Evolutionary conservation across 2,113 vertebrate species (phyloP).

Genomic region (Tragulus kanchil): DNA sequence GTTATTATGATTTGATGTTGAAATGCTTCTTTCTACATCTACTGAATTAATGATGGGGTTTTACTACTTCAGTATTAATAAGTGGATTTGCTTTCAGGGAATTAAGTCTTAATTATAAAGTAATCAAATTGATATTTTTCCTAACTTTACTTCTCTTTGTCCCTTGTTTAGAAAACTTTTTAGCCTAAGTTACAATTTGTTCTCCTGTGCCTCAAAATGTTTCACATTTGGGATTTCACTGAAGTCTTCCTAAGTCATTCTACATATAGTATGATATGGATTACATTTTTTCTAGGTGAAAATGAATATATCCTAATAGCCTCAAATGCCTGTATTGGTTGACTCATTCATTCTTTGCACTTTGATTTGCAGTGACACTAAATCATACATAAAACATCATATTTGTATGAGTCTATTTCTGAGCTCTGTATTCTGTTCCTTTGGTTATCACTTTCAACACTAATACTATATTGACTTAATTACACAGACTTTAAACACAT

Average conservation of each 20-base stretch:
- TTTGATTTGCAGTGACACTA: neutral
- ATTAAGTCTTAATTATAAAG: neutral
- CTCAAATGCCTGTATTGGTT: neutral
- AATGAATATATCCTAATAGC: neutral
- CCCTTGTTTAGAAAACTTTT: neutral
- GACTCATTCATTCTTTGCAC: neutral
- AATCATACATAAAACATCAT: neutral
- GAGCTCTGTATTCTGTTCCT: neutral
- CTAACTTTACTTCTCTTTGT: neutral
- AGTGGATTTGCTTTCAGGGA: slow-evolving; percentile 1
- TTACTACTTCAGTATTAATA: neutral
- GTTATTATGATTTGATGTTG: neutral
- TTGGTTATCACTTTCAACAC: neutral
- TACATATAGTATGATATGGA: neutral
- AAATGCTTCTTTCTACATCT: neutral
- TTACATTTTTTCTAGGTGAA: neutral
- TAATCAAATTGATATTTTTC: slow-evolving; percentile 26
- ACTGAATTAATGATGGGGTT: neutral
- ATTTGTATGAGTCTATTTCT: neutral
- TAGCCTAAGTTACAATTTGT: neutral
- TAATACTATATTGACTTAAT: neutral
- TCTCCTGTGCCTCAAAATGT: neutral
- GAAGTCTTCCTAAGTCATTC: neutral
- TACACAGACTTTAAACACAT: neutral
- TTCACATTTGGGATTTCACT: neutral